Conservation (phyloP, 1,140 invertebrate genomes). For the Conus ventricosus region DNA sequence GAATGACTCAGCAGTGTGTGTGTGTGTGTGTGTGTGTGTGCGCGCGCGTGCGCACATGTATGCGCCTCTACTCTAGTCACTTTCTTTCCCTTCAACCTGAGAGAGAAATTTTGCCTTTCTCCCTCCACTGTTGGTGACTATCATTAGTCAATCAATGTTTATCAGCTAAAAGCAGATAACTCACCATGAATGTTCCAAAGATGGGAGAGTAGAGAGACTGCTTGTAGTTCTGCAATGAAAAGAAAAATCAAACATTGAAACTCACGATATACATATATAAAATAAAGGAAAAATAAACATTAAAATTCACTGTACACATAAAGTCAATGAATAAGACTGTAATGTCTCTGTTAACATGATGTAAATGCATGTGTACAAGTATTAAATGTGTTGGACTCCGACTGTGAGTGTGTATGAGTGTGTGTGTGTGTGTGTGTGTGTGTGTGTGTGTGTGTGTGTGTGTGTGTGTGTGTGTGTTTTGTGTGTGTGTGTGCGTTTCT, state of each 20-base stretch:
- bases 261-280: conserved; percentile 5
- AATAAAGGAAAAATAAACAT: neutral
- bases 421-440: too few species aligned
- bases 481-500: neutral
- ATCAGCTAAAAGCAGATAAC: neutral
- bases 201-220: conserved; percentile 77
- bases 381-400: too few species aligned
- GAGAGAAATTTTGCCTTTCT: too few species aligned
- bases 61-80: too few species aligned
- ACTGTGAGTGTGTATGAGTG: too few species aligned
- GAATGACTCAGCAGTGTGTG: too few species aligned
- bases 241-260: neutral
- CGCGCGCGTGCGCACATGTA: too few species aligned
- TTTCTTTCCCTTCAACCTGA: too few species aligned
- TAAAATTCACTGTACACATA: neutral
- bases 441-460: neutral
- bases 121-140: too few species aligned
- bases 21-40: too few species aligned
- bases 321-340: neutral
- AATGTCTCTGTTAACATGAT: neutral
- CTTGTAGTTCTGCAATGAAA: conserved; percentile 68
- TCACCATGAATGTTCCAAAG: conserved; percentile 71
- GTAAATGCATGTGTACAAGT: neutral
- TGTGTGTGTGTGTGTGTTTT: too few species aligned
- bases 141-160: too few species aligned